These are phyloP conservation scores for Porites evermanni DNA, from an alignment of 92 coral and sea anemone genomes.

Conservation along the genomic window DNA sequence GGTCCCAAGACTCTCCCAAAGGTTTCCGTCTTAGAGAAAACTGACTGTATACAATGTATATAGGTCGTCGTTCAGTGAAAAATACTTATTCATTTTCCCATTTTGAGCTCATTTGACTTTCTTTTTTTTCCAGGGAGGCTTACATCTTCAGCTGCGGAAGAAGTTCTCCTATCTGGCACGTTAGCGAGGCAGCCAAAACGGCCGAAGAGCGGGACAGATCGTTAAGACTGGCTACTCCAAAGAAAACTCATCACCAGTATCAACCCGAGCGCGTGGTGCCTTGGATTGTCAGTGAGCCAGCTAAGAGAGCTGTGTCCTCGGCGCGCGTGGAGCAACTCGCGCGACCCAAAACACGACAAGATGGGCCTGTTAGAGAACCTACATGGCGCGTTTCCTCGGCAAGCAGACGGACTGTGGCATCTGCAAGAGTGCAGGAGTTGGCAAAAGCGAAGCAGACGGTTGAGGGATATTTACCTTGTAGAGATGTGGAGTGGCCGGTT, in stretches of 20 bases:
- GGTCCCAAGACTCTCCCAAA: no score
- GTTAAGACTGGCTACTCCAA: conserved; percentile 81
- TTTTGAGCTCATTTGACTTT: background rate
- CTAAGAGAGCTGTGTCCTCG: conserved; percentile 76
- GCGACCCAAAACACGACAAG: conserved; percentile 90
- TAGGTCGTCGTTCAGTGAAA: no score
- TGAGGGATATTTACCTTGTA: conserved; percentile 83
- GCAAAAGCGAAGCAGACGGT: conserved; percentile 84
- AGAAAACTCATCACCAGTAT: conserved; percentile 78
- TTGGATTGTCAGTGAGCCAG: conserved; percentile 80
- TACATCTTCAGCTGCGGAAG: conserved; percentile 88
- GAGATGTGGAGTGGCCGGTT: conserved; percentile 74
- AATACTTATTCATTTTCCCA: background rate
- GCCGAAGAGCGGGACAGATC: conserved; percentile 89
- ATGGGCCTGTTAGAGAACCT: conserved; percentile 86
- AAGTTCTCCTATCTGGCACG: conserved; percentile 92
- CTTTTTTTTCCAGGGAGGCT: conserved; percentile 48
- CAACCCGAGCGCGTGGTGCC: conserved; percentile 69
- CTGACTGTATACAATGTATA: no score
- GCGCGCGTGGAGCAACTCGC: conserved; percentile 84
- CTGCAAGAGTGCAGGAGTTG: conserved; percentile 84
- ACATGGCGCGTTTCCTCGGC: conserved; percentile 90
- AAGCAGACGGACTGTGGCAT: conserved; percentile 80
- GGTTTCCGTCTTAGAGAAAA: no score
- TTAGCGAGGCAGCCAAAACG: conserved; percentile 87